These are phyloP conservation scores for Athetis lepigone DNA, from an alignment of 2,888 invertebrate genomes.

Conservation along the genomic window DNA sequence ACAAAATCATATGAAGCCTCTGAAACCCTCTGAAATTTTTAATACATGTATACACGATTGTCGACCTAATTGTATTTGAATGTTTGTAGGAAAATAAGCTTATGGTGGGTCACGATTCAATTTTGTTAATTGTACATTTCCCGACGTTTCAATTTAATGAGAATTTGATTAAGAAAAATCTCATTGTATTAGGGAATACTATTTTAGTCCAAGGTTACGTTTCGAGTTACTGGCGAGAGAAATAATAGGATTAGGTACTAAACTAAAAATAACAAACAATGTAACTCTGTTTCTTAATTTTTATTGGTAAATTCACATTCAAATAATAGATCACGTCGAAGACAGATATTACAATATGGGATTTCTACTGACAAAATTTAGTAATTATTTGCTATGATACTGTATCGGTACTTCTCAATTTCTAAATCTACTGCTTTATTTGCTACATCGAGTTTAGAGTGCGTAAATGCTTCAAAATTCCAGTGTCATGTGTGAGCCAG, in stretches of 20 bases:
- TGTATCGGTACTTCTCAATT: constrained; percentile 88
- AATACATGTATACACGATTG: too few relatives aligned
- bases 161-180: too few relatives aligned
- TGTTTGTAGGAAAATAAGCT: too few relatives aligned
- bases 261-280: constrained; percentile 58
- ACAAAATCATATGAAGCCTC: too few relatives aligned
- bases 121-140: too few relatives aligned
- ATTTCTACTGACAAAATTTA: constrained; percentile 88
- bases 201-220: constrained; percentile 9
- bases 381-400: constrained; percentile 86
- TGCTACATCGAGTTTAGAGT: constrained; percentile 86
- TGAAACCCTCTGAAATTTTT: too few relatives aligned
- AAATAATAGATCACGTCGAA: constrained; percentile 90
- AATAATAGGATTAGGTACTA: not conserved
- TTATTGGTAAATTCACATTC: constrained; percentile 91
- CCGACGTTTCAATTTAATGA: not conserved
- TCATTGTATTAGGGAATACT: constrained; percentile 1
- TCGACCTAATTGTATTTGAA: too few relatives aligned
- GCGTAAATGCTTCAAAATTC: constrained; percentile 89
- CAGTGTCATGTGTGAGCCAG: constrained; percentile 81
- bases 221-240: not conserved
- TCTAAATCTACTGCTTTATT: constrained; percentile 86
- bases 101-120: too few relatives aligned
- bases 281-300: constrained; percentile 82
- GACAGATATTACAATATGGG: constrained; percentile 86